Evolutionary conservation across 2,888 invertebrate genomes (phyloP), one percentile per base, ranked within the genome.

Genomic region (Lycia hirtaria): DNA sequence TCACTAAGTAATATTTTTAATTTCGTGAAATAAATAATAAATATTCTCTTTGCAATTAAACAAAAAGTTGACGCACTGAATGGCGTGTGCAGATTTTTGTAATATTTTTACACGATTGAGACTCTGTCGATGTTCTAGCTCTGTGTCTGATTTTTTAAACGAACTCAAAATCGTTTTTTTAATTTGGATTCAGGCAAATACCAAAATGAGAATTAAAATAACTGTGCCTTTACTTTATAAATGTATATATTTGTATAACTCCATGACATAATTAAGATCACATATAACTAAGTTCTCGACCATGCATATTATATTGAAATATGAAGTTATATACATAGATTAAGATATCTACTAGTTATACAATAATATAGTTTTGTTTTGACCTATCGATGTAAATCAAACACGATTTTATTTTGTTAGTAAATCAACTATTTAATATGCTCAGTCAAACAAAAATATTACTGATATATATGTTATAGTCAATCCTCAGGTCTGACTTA

Each of bases 401-500:
- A 54, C 43, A 37, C 30, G 58, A 58, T 28, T 15, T 56, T 30
- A 61, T 59, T 61, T 57, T 56, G 60, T 51, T 62, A 50, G 14
- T 60, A 53, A 55, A 57, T 50, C 55, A 50, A 35, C 12, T 50
- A 15, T 26, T 41, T 24, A 4, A 45, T 30, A 12, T 44, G 43
- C 26, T 51, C 43, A 22, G 50, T 51, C 53, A 15, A 14, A 26
- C 6, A 4, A 33, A 15, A 33, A 15, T 0, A 3, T 33, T 6
- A 9, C 15, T 3, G 6, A 15, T 32, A 32, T n/a, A 32, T 32
- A 4, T 14, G 15, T 32, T 30, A 12, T n/a, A n/a, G n/a, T n/a
- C n/a, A n/a, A n/a, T n/a, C n/a, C n/a, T n/a, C n/a, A n/a, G n/a
- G n/a, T n/a, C n/a, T n/a, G n/a, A n/a, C n/a, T n/a, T n/a, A n/a